Percentiles rank a stretch among this genome's conserved stretches.
These are phyloP conservation scores for Ictidomys tridecemlineatus DNA, from an alignment of 2,113 vertebrate species.

Conservation along the genomic window DNA sequence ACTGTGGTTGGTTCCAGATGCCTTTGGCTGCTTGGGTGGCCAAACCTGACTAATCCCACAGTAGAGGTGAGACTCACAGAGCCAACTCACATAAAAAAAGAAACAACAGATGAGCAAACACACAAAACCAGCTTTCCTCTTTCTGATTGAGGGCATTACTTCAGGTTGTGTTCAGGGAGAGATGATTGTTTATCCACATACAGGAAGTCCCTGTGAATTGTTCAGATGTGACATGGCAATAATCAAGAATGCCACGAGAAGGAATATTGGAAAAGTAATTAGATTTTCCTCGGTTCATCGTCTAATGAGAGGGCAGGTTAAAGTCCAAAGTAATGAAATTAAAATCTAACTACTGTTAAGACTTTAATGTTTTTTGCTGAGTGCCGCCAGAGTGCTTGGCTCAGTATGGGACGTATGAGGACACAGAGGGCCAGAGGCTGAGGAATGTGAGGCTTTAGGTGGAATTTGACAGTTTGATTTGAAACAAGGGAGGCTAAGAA, in stretches of 20 bases:
- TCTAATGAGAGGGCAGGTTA: constrained; percentile 70
- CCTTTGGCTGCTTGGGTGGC: background rate
- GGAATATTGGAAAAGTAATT: constrained; percentile 69
- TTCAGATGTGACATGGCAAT: constrained; percentile 44
- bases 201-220: background rate
- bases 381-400: background rate
- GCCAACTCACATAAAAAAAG: background rate
- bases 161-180: constrained; percentile 39
- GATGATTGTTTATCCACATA: background rate
- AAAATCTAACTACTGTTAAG: constrained; percentile 65
- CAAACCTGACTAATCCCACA: background rate
- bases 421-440: background rate
- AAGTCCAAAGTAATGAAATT: constrained; percentile 69
- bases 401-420: background rate
- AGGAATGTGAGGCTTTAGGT: background rate
- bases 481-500: background rate
- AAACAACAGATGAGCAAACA: background rate
- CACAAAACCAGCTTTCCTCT: background rate
- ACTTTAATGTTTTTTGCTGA: background rate
- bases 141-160: background rate
- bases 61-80: background rate
- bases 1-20: background rate
- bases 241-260: constrained; percentile 4
- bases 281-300: constrained; percentile 68
- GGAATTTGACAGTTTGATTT: constrained; percentile 22